Evolutionary conservation across 2,113 vertebrate species (phyloP).

Genomic region (Trichechus manatus): DNA sequence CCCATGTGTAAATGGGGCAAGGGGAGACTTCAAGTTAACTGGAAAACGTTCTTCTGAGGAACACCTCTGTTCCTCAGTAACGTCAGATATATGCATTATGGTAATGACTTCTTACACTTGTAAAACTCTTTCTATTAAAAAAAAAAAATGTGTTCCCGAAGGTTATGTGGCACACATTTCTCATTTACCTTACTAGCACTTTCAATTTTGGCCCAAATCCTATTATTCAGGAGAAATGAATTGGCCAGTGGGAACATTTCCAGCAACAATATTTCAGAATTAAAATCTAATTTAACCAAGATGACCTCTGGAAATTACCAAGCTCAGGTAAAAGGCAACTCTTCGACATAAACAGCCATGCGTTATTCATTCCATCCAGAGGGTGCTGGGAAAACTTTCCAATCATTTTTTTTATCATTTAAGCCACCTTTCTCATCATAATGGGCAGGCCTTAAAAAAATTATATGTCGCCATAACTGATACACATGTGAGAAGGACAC

Average conservation of each 20-base stretch:
- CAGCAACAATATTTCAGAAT: conserved; percentile 72
- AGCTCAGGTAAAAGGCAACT: conserved; percentile 44
- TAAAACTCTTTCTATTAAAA: neutral
- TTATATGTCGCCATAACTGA: conserved; percentile 48
- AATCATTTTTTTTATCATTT: conserved; percentile 67
- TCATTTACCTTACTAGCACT: conserved; percentile 40
- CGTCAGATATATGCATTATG: too few relatives aligned
- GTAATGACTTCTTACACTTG: neutral
- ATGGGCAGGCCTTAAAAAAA: conserved; percentile 63
- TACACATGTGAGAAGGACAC: conserved; percentile 41
- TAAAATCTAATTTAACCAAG: conserved; percentile 69
- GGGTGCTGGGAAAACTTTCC: conserved; percentile 7
- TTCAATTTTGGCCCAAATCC: conserved; percentile 58
- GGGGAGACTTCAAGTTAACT: neutral
- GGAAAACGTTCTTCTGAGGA: neutral
- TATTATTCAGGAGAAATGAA: conserved; percentile 37
- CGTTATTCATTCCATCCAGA: conserved; percentile 57
- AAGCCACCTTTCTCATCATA: conserved; percentile 64
- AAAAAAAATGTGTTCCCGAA: neutral
- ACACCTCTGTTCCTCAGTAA: neutral
- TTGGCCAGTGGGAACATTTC: conserved; percentile 62
- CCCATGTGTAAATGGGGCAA: neutral
- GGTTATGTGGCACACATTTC: neutral
- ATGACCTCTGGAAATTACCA: conserved; percentile 66
- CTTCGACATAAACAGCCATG: neutral